Base-by-base conservation (phyloP, 2,797 vertebrate species). In the Alcedo atthis region DNA sequence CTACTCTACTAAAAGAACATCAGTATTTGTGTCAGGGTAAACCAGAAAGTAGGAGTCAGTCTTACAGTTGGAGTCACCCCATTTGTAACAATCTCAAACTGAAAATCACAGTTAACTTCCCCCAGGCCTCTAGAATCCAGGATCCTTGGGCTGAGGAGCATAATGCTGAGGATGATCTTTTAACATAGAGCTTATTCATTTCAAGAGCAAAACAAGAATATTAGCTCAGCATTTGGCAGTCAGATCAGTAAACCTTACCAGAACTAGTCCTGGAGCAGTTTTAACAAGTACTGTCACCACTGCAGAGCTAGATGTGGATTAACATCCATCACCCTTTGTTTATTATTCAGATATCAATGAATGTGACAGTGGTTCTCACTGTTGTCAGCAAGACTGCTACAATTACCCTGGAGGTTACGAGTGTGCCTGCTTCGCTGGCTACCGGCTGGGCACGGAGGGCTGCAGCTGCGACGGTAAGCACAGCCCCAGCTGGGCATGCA, bases 371-470 rank as follows among this genome's bases (percentile, higher is more conserved):
- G 97, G 95, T 8, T 95, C 96, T 35, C 98, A 98, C 21, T 99
- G 99, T 76, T 99, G 99, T 86, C 98, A 98, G 93, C 99, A 99
- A 86, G 98, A 98, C 71, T 99, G 99, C 68, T 98, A 97, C 97
- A 99, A 99, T 90, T 99, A 98, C 49, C 98, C 99, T 0, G 99
- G 99, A 2, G 99, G 99, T n/a, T 99, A 99, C 0, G 99, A 99
- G 95, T 99, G 99, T n/a, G 97, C 98, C 97, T 99, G 99, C 97
- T 96, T 97, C 0, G 98, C 98, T 0, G 99, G 99, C 8, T 99
- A 99, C 97, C 95, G 97, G 55, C 98, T 99, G 75, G 96, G 95
- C 92, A 8, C 97, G 0, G 98, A 99, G 0, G 99, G 99, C 74
- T 99, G 99, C 8, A 96, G 98, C 54, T 99, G 99, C 45, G 98